Evolutionary conservation across 2,888 invertebrate species (phyloP).

Genomic region (Drosophila subquinaria): DNA sequence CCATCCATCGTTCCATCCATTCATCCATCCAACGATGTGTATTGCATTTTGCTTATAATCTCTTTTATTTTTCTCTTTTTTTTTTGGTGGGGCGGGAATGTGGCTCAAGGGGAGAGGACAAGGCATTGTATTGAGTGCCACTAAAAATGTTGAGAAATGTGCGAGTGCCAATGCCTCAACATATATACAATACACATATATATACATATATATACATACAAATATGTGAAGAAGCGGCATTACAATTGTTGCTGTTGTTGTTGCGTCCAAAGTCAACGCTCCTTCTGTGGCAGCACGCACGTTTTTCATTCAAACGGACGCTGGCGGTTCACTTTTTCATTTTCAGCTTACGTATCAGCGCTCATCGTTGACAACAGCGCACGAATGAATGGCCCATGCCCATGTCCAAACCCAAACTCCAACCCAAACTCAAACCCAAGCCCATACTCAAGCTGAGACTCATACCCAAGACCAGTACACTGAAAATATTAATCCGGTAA

Average conservation of each 20-base stretch:
- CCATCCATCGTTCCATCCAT: slow-evolving; percentile 40
- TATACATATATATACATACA: background rate
- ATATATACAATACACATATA: slow-evolving; percentile 25
- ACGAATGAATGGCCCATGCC: slow-evolving; percentile 77
- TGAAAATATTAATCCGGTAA: background rate
- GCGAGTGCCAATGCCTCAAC: slow-evolving; percentile 61
- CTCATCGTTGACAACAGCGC: slow-evolving; percentile 79
- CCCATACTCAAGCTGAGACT: slow-evolving; percentile 17
- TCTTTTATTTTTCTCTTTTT: slow-evolving; percentile 33
- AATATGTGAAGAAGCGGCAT: slow-evolving; percentile 17
- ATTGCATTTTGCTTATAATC: slow-evolving; percentile 81
- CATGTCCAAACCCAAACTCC: slow-evolving; percentile 31
- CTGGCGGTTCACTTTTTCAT: slow-evolving; percentile 56
- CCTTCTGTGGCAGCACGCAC: slow-evolving; percentile 85
- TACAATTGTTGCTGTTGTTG: slow-evolving; percentile 22
- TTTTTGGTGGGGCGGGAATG: slow-evolving; percentile 24
- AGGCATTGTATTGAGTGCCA: slow-evolving; percentile 83
- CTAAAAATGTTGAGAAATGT: slow-evolving; percentile 81
- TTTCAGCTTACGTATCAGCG: slow-evolving; percentile 73
- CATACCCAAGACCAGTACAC: slow-evolving; percentile 9
- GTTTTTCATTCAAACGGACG: slow-evolving; percentile 80
- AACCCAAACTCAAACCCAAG: slow-evolving; percentile 20
- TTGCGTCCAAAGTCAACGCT: slow-evolving; percentile 82
- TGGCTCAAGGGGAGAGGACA: slow-evolving; percentile 45
- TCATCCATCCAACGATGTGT: slow-evolving; percentile 55